Evolutionary conservation across 2,113 vertebrate species (phyloP), one percentile per base, ranked within the genome.

Genomic region (Psephotus haematonotus): DNA sequence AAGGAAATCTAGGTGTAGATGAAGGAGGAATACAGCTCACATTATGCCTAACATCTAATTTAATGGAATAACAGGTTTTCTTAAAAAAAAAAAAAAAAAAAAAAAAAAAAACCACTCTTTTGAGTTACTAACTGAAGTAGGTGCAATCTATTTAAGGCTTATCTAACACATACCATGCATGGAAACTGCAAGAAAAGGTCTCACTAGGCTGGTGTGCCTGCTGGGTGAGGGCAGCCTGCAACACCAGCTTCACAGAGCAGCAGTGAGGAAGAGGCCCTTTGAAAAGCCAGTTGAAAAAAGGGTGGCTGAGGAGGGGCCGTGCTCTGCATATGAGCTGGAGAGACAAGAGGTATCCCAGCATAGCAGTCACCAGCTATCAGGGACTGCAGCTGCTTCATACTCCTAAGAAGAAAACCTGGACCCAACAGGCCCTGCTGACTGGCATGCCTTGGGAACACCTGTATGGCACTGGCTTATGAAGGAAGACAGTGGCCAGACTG

Each of bases 321-420:
- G 49, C 37, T 88, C 41, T 49, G 64, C 46, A 28, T 1, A 0
- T 9, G 15, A 62, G 19, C 60, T 49, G 35, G 17, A 33, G 41
- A 80, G 44, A 68, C 24, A 27, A 46, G 59, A 86, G 24, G 33
- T 52, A 67, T 27, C 16, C 39, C 76, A 81, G 53, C 49, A 44
- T 27, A 62, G 25, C 1, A 0, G 23, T 8, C 59, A 35, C 63
- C 77, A 43, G 24, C 44, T 62, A 3, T 0, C 2, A 2, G 24
- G 44, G 18, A 23, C 16, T 4, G 60, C 60, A 83, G 59, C 68
- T 92, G 3, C 68, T 80, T 62, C 46, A 49, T 22, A 27, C 12
- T 33, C 28, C 46, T 43, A n/a, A 3, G 9, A 62, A 47, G 39
- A 50, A 20, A 18, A 22, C 27, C 43, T 44, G 49, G 46, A 57